Conservation (phyloP, 1,140 invertebrate genomes). For the Drosophila novamexicana region DNA sequence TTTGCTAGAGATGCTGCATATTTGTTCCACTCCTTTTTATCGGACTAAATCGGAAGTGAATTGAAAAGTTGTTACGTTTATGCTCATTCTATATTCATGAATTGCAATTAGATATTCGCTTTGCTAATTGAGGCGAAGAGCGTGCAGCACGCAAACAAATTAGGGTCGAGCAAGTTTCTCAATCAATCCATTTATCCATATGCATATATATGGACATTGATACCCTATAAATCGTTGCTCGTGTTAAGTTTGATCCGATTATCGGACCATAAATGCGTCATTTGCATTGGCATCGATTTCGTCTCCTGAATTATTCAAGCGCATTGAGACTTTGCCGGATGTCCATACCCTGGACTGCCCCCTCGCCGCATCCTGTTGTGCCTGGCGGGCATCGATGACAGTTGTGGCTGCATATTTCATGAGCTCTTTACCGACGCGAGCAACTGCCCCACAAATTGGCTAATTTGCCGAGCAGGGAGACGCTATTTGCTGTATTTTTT, state of each 20-base stretch:
- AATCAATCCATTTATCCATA: constrained; percentile 4
- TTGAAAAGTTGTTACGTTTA: neutral
- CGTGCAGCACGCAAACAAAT: constrained; percentile 12
- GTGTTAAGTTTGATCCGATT: neutral
- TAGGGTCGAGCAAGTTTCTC: neutral
- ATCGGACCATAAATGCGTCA: neutral
- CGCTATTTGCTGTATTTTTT: too few relatives aligned
- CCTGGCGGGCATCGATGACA: neutral
- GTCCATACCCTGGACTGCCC: too few relatives aligned
- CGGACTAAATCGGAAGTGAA: neutral
- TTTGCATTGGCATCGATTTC: constrained; percentile 9
- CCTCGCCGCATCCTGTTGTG: neutral
- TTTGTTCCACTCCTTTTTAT: neutral
- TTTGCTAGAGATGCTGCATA: too few relatives aligned
- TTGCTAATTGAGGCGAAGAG: constrained; percentile 4
- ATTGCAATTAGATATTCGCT: neutral
- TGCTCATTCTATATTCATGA: neutral
- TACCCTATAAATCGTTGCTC: neutral
- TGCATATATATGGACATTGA: neutral
- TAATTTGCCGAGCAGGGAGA: too few relatives aligned
- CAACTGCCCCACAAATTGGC: too few relatives aligned
- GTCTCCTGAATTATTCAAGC: constrained; percentile 7
- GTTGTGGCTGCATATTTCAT: constrained; percentile 5
- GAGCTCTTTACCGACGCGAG: neutral
- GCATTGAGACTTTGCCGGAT: neutral